Conservation (phyloP, 2,888 invertebrate genomes). For the Pollenia amentaria region DNA sequence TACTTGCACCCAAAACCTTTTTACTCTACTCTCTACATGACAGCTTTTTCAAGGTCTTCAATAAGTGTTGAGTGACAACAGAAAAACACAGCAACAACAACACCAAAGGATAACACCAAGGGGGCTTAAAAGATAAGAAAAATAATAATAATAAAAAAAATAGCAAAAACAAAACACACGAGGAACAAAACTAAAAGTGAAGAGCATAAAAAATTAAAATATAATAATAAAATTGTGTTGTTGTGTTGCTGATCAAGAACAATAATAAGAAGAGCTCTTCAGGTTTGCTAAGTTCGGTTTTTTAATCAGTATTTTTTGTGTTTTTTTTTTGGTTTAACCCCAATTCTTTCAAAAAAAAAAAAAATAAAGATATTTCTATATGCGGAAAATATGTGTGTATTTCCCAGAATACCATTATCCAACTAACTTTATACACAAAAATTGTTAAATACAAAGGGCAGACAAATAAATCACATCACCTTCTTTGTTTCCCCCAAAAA, state of each 20-base stretch:
- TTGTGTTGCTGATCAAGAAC: conserved; percentile 1
- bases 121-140: conserved; percentile 22
- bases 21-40: conserved; percentile 55
- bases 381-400: conserved; percentile 12
- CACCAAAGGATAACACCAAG: conserved; percentile 48
- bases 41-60: conserved; percentile 71
- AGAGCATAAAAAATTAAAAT: conserved; percentile 34
- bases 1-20: conserved; percentile 55
- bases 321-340: conserved; percentile 48
- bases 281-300: background rate
- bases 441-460: conserved; percentile 76
- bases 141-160: conserved; percentile 15
- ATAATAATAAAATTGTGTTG: conserved; percentile 41
- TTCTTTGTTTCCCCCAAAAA: conserved; percentile 65
- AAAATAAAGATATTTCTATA: conserved; percentile 5
- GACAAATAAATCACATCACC: conserved; percentile 83
- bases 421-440: conserved; percentile 54
- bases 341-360: conserved; percentile 31
- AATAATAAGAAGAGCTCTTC: conserved; percentile 59
- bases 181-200: background rate
- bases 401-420: conserved; percentile 63
- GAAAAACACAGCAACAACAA: conserved; percentile 53
- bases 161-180: background rate
- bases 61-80: conserved; percentile 74
- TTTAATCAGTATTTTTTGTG: conserved; percentile 39